Evolutionary conservation across 1,140 invertebrate species (phyloP).

Genomic region (Orius laevigatus): DNA sequence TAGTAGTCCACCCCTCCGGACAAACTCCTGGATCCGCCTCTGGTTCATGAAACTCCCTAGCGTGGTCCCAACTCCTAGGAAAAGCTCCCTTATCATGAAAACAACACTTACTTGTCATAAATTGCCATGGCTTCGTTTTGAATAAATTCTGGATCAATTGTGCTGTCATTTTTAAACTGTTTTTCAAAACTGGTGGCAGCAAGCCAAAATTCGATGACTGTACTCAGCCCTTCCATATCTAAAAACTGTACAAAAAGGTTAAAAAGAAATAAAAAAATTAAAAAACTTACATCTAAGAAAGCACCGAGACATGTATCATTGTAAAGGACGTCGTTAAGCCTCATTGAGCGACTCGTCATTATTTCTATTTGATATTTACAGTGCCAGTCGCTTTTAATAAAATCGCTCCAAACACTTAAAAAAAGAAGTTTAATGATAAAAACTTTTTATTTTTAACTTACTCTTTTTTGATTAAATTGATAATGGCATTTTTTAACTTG

Average conservation of each 20-base stretch:
- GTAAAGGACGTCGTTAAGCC: conserved; percentile 69
- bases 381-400: conserved; percentile 62
- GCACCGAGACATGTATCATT: conserved; percentile 81
- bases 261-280: not conserved
- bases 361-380: conserved; percentile 83
- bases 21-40: too few species aligned
- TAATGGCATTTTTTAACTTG: conserved; percentile 8
- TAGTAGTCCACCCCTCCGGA: too few species aligned
- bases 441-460: not conserved
- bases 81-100: too few species aligned
- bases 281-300: conserved; percentile 61
- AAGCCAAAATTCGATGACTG: conserved; percentile 78
- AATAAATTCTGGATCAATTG: conserved; percentile 43
- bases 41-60: too few species aligned
- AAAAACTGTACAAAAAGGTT: conserved; percentile 44
- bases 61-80: too few species aligned
- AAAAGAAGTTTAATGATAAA: conserved; percentile 9
- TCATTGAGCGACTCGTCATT: conserved; percentile 56
- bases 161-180: conserved; percentile 45
- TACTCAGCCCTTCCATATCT: conserved; percentile 68
- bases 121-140: conserved; percentile 81
- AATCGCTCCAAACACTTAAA: conserved; percentile 32
- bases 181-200: conserved; percentile 74
- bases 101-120: conserved; percentile 60
- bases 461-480: conserved; percentile 1